Evolutionary conservation across 2,113 vertebrate species (phyloP).

Genomic region (Rhinichthys klamathensis): DNA sequence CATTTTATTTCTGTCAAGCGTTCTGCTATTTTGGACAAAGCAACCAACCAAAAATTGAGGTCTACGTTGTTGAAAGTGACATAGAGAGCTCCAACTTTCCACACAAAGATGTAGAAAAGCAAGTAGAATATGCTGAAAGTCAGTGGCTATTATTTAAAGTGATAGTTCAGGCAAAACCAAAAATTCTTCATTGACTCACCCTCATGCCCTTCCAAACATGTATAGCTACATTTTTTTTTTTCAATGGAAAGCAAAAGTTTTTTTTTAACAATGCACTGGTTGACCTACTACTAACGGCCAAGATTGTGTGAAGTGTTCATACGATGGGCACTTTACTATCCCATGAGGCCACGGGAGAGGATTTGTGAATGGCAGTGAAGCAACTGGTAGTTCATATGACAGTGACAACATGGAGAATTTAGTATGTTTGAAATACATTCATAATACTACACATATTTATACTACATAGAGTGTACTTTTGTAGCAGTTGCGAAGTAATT

Average conservation of each 20-base stretch:
- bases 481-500: not conserved
- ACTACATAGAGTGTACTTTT: not conserved
- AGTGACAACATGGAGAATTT: not conserved
- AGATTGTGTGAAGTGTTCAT: not conserved
- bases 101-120: not conserved
- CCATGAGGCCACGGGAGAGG: not conserved
- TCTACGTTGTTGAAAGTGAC: constrained; percentile 20
- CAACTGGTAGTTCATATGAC: not conserved
- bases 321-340: not conserved
- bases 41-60: not conserved
- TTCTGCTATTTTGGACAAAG: constrained; percentile 27
- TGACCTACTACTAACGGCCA: not conserved
- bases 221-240: not conserved
- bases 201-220: not conserved
- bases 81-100: not conserved
- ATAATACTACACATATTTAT: not conserved
- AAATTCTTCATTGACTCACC: not conserved
- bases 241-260: not conserved
- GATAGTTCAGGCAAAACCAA: not conserved
- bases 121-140: constrained; percentile 15
- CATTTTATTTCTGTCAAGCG: constrained; percentile 25
- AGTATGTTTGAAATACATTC: not conserved
- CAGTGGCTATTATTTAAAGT: not conserved
- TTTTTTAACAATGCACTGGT: not conserved
- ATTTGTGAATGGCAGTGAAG: not conserved